Conservation (phyloP, 2,113 vertebrate species). For the Barnardius zonarius region DNA sequence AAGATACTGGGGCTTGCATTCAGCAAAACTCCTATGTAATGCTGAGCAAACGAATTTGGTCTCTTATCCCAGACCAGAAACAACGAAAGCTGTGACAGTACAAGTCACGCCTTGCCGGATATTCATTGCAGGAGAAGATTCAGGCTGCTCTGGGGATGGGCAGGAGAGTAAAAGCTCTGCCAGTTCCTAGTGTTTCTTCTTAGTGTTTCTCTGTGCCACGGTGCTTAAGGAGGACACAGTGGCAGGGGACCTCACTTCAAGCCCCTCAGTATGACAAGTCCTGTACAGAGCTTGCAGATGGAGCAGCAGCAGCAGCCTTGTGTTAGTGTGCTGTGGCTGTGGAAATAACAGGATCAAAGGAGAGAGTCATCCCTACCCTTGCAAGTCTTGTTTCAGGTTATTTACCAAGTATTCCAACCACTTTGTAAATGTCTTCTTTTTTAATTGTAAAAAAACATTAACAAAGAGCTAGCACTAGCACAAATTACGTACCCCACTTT, state of each 20-base stretch:
- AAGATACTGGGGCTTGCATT: background rate
- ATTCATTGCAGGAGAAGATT: background rate
- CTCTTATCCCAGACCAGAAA: background rate
- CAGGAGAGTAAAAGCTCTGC: background rate
- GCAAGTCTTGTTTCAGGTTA: background rate
- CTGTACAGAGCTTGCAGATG: background rate
- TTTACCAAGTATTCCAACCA: background rate
- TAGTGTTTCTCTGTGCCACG: background rate
- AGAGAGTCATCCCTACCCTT: background rate
- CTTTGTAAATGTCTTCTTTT: background rate
- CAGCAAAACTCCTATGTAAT: background rate
- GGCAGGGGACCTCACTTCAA: background rate
- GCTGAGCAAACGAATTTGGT: background rate
- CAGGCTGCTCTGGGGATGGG: background rate
- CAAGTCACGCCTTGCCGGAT: accelerated
- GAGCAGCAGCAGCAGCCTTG: background rate
- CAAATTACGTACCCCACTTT: background rate
- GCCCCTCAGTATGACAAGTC: background rate
- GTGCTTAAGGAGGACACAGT: background rate
- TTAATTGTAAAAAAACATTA: background rate
- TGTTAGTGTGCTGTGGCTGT: background rate
- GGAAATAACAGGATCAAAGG: conserved; percentile 2
- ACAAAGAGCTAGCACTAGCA: background rate
- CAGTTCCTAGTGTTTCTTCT: background rate
- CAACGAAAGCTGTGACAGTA: accelerated